Conservation (phyloP, 2,113 vertebrate species). For the Centrocercus urophasianus region DNA sequence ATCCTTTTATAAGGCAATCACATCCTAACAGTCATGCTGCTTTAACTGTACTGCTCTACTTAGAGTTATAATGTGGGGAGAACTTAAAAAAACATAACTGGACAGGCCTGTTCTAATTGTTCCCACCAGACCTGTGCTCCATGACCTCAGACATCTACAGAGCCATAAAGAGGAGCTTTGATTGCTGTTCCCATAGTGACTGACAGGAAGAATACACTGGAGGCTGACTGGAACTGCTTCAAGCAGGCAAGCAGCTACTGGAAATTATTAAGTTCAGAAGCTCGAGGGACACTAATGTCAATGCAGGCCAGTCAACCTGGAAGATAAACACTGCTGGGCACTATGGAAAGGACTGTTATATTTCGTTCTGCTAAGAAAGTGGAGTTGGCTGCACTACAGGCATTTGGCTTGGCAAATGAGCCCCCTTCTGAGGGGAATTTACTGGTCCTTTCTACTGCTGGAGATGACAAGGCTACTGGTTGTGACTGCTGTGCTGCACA, state of each 20-base stretch:
- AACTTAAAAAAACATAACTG: constrained; percentile 54
- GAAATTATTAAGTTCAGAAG: constrained; percentile 65
- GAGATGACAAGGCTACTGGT: neutral
- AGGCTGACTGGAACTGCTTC: constrained; percentile 25
- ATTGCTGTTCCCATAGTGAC: constrained; percentile 72
- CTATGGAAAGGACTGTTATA: constrained; percentile 45
- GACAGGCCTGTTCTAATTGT: constrained; percentile 66
- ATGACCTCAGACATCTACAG: constrained; percentile 51
- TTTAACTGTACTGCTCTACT: constrained; percentile 63
- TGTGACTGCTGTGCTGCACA: neutral
- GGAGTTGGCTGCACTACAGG: neutral
- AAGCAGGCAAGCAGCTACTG: constrained; percentile 61
- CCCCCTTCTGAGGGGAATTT: neutral
- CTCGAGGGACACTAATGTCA: constrained; percentile 65
- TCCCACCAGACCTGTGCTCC: constrained; percentile 51
- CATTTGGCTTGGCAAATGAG: neutral
- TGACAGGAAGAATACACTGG: constrained; percentile 52
- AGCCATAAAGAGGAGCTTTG: constrained; percentile 65
- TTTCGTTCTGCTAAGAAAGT: constrained; percentile 45
- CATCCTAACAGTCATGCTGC: constrained; percentile 55
- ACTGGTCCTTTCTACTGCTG: neutral
- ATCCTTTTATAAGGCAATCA: constrained; percentile 28
- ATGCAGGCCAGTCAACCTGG: constrained; percentile 49
- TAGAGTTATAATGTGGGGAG: constrained; percentile 44
- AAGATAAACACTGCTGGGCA: constrained; percentile 58